These are phyloP conservation scores for Cetonia aurata DNA, from an alignment of 2,888 invertebrate genomes.

Conservation along the genomic window DNA sequence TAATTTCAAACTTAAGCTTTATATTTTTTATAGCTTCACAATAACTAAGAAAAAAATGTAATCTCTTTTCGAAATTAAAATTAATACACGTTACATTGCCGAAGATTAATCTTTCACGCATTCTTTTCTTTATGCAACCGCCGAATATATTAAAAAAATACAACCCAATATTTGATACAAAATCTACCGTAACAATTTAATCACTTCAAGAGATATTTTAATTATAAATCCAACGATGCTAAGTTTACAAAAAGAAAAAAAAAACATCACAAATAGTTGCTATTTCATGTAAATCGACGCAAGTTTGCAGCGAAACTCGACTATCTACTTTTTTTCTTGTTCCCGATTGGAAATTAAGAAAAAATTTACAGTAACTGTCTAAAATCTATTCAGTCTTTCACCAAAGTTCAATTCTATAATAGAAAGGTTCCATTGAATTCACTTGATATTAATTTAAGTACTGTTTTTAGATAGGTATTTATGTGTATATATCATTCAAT, in stretches of 20 bases:
- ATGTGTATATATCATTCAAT: no score
- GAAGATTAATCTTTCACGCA: constrained; percentile 1
- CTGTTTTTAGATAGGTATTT: neutral
- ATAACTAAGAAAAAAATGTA: no score
- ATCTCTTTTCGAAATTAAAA: no score
- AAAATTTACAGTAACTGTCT: no score
- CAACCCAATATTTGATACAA: constrained; percentile 1
- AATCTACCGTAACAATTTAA: constrained; percentile 37
- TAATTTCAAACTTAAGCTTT: no score
- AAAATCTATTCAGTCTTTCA: neutral
- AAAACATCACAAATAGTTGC: neutral
- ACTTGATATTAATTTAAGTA: neutral
- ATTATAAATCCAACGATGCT: constrained; percentile 19
- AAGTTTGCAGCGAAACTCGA: neutral
- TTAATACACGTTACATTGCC: neutral
- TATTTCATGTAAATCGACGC: neutral
- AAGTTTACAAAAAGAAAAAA: neutral
- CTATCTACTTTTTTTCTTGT: neutral
- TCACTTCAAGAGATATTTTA: constrained; percentile 34
- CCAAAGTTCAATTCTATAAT: neutral
- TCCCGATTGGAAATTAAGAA: neutral
- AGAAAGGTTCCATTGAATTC: neutral
- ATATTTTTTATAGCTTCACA: no score
- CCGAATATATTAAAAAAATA: neutral
- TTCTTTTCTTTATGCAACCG: neutral